Evolutionary conservation across 2,888 invertebrate genomes (phyloP).

Genomic region (Brassicogethes aeneus): DNA sequence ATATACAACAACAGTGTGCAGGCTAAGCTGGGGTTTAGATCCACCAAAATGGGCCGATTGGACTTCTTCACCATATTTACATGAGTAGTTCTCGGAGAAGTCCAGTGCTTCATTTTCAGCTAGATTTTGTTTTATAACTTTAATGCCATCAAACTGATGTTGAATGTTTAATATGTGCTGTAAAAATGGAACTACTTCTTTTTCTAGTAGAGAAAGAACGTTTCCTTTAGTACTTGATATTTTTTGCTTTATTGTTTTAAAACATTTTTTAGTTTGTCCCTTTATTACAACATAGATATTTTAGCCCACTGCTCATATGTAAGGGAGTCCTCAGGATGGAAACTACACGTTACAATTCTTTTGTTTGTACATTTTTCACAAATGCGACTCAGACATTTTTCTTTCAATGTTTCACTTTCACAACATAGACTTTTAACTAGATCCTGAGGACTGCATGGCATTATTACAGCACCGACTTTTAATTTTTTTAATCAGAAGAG

Average conservation of each 20-base stretch:
- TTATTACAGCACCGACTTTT: background rate
- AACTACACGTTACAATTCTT: background rate
- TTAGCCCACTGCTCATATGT: background rate
- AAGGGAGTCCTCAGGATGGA: background rate
- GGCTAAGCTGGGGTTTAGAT: background rate
- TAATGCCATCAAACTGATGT: background rate
- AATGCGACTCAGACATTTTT: conserved; percentile 1
- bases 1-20: background rate
- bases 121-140: background rate
- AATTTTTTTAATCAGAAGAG: background rate
- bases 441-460: background rate
- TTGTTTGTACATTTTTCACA: background rate
- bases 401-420: background rate
- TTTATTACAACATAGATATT: conserved; percentile 1
- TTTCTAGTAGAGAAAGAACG: background rate
- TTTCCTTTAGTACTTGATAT: background rate
- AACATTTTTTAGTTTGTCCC: background rate
- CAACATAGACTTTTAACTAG: background rate
- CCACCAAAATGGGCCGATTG: conserved; percentile 1
- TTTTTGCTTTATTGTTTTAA: background rate
- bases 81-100: background rate
- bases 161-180: background rate
- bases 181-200: background rate
- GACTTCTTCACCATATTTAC: background rate
- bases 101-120: conserved; percentile 1